Conservation (phyloP, 2,113 vertebrate species). For the Chloroceryle aenea region DNA sequence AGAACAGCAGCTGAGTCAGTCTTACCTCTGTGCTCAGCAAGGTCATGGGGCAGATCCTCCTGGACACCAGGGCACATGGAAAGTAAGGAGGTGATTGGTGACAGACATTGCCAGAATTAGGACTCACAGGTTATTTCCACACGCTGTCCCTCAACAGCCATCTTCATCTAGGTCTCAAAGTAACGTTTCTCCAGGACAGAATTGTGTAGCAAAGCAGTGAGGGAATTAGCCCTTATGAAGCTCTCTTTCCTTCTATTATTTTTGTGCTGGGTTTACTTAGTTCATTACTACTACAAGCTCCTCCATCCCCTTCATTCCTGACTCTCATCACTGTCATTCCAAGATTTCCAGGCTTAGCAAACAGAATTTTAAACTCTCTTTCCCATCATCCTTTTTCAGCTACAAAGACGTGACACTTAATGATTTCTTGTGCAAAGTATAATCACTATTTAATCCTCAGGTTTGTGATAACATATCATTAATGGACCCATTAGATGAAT, state of each 20-base stretch:
- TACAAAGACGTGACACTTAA: background rate
- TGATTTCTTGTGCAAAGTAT: background rate
- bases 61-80: background rate
- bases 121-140: background rate
- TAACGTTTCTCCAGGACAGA: background rate
- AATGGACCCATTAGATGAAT: constrained; percentile 8
- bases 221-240: background rate
- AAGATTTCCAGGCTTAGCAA: background rate
- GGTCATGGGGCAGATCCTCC: background rate
- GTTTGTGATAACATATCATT: background rate
- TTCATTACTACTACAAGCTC: background rate
- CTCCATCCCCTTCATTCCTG: background rate
- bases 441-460: background rate
- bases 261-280: background rate
- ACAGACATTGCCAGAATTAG: background rate
- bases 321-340: background rate
- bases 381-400: background rate
- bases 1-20: background rate
- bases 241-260: background rate
- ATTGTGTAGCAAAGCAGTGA: background rate
- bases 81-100: background rate
- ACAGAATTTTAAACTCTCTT: background rate
- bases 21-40: background rate
- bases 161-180: background rate
- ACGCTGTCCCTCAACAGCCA: background rate